Percentiles rank a stretch among this genome's conserved stretches.
These are phyloP conservation scores for Meandrina meandrites DNA, from an alignment of 92 coral and sea anemone species.

Conservation along the genomic window DNA sequence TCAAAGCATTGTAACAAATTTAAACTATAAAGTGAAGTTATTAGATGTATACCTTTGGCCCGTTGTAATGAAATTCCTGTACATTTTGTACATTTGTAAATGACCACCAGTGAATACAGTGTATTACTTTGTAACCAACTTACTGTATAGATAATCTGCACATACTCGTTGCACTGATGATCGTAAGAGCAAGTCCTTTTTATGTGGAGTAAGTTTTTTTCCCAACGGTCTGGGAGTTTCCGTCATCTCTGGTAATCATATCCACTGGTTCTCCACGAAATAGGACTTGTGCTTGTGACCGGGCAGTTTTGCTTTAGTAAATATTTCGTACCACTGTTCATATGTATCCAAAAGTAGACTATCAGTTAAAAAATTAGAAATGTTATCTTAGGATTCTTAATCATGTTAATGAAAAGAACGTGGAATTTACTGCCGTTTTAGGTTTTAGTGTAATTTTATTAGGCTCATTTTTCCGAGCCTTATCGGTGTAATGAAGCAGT, in stretches of 20 bases:
- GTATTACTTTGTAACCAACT: constrained; percentile 35
- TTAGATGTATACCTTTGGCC: constrained; percentile 36
- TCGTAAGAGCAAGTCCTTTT: constrained; percentile 22
- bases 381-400: constrained; percentile 32
- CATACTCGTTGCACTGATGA: constrained; percentile 6
- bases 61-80: constrained; percentile 50
- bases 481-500: constrained; percentile 39
- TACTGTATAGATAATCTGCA: constrained; percentile 40
- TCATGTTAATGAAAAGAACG: constrained; percentile 45
- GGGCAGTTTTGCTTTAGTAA: constrained; percentile 51
- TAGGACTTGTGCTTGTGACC: constrained; percentile 15
- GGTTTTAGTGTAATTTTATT: constrained; percentile 66
- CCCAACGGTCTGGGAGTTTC: background rate
- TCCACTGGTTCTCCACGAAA: background rate
- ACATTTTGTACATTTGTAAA: constrained; percentile 77
- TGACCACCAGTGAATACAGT: constrained; percentile 33
- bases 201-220: background rate
- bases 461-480: constrained; percentile 41
- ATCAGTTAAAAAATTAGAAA: constrained; percentile 28
- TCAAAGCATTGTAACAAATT: constrained; percentile 34
- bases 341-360: constrained; percentile 32
- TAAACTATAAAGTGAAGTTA: constrained; percentile 35
- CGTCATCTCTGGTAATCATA: background rate
- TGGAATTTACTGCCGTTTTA: constrained; percentile 59
- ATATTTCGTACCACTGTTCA: constrained; percentile 43